Percentiles rank a stretch among this genome's conserved stretches.
phyloP scores from a whole-genome alignment of 2,888 invertebrate genomes.

The Auanema freiburgensis region DNA sequence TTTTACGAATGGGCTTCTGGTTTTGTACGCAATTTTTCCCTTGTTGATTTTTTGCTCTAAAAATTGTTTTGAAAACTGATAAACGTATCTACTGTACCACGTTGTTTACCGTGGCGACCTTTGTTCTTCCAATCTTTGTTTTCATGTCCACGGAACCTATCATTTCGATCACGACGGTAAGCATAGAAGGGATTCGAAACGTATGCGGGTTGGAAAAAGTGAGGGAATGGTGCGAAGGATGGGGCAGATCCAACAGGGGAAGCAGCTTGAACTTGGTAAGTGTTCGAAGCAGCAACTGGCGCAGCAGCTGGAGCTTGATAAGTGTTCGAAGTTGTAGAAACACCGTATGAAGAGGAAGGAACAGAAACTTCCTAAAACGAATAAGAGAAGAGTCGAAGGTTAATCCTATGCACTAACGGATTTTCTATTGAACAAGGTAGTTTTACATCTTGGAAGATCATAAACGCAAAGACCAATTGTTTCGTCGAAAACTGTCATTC shows the following conservation, averaged over 20 bases:
- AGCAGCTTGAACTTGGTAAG: too few relatives aligned
- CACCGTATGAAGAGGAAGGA: not conserved
- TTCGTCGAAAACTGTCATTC: constrained; percentile 38
- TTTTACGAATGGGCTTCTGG: not conserved
- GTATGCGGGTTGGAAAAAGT: not conserved
- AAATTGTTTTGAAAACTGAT: not conserved
- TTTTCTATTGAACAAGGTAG: constrained; percentile 16
- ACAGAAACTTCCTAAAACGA: not conserved
- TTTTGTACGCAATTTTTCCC: not conserved
- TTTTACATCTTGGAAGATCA: constrained; percentile 34
- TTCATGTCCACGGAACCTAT: not conserved
- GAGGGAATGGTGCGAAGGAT: too few relatives aligned
- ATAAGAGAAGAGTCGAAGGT: constrained; percentile 25
- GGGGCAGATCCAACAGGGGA: too few relatives aligned
- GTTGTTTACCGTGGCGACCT: not conserved
- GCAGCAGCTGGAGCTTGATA: not conserved
- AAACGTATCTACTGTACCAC: not conserved
- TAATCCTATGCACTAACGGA: not conserved
- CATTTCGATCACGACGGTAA: not conserved
- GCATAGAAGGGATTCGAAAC: constrained; percentile 2
- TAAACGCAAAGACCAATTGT: constrained; percentile 38
- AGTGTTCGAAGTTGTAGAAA: not conserved
- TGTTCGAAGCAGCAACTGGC: too few relatives aligned
- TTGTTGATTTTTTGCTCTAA: not conserved
- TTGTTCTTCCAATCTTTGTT: not conserved